Conservation (phyloP, 2,888 invertebrate species). For the Nycteola revayana region DNA sequence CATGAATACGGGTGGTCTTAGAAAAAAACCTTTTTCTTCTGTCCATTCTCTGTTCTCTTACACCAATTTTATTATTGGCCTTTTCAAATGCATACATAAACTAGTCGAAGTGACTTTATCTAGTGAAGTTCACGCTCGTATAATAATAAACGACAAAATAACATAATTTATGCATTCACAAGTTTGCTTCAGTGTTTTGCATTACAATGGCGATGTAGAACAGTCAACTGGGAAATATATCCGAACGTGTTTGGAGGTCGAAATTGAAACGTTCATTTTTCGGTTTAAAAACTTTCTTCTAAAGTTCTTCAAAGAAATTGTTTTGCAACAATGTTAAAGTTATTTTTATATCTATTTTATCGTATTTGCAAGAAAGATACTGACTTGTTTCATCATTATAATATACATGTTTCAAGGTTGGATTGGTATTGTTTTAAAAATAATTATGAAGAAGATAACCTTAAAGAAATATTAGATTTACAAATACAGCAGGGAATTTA, state of each 20-base stretch:
- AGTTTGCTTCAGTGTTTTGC: constrained; percentile 42
- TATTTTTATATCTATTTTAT: too few species aligned
- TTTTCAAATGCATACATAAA: constrained; percentile 23
- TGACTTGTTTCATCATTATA: too few species aligned
- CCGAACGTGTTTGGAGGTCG: constrained; percentile 30
- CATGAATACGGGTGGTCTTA: constrained; percentile 38
- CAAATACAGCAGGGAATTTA: too few species aligned
- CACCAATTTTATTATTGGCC: constrained; percentile 15
- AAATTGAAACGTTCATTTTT: constrained; percentile 39
- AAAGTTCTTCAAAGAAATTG: too few species aligned
- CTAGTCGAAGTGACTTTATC: constrained; percentile 23
- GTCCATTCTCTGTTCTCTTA: too few species aligned
- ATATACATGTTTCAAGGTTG: too few species aligned
- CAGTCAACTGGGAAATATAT: constrained; percentile 39
- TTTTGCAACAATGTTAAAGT: too few species aligned
- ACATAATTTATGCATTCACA: constrained; percentile 45
- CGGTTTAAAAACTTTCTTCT: constrained; percentile 33
- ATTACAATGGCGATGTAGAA: constrained; percentile 41
- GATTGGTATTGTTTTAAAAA: too few species aligned
- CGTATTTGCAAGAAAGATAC: too few species aligned
- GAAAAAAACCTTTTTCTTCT: constrained; percentile 33
- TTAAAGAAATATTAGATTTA: too few species aligned
- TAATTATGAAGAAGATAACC: too few species aligned
- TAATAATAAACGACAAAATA: constrained; percentile 31
- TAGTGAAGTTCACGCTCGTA: constrained; percentile 24